These are phyloP conservation scores for Naso thynnoides DNA, from an alignment of 2,797 vertebrate genomes.

Conservation along the genomic window DNA sequence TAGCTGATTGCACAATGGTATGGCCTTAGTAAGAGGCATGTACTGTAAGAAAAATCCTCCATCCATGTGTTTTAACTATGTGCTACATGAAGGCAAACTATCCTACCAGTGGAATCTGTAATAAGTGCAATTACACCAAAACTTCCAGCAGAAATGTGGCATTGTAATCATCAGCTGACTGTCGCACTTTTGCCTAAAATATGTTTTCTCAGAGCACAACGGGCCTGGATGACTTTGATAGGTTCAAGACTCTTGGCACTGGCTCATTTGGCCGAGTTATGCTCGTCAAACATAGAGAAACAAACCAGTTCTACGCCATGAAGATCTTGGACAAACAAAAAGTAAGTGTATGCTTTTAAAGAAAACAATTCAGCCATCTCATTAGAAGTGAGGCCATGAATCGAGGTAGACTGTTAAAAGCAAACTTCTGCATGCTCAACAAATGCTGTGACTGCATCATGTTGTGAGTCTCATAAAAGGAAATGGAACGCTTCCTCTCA, in stretches of 20 bases:
- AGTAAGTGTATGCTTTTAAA: slow-evolving; percentile 80
- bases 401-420: not conserved
- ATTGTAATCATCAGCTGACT: slow-evolving; percentile 10
- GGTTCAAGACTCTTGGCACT: slow-evolving; percentile 97
- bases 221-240: slow-evolving; percentile 96
- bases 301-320: slow-evolving; percentile 98
- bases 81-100: slow-evolving; percentile 14
- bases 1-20: slow-evolving; percentile 12
- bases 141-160: not conserved
- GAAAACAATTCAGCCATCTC: not conserved
- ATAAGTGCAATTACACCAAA: not conserved
- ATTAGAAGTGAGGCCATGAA: not conserved
- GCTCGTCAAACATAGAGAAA: slow-evolving; percentile 97
- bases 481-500: slow-evolving; percentile 69
- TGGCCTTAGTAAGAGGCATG: not conserved
- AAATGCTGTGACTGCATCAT: slow-evolving; percentile 5
- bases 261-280: slow-evolving; percentile 99
- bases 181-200: slow-evolving; percentile 23
- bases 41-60: not conserved
- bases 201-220: slow-evolving; percentile 91
- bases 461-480: slow-evolving; percentile 54
- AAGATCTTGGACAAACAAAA: slow-evolving; percentile 99
- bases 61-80: slow-evolving; percentile 13
- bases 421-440: slow-evolving; percentile 2
- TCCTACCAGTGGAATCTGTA: not conserved